Base-by-base conservation (phyloP, 2,888 invertebrate genomes). In the Archaeoteleia sp. region DNA sequence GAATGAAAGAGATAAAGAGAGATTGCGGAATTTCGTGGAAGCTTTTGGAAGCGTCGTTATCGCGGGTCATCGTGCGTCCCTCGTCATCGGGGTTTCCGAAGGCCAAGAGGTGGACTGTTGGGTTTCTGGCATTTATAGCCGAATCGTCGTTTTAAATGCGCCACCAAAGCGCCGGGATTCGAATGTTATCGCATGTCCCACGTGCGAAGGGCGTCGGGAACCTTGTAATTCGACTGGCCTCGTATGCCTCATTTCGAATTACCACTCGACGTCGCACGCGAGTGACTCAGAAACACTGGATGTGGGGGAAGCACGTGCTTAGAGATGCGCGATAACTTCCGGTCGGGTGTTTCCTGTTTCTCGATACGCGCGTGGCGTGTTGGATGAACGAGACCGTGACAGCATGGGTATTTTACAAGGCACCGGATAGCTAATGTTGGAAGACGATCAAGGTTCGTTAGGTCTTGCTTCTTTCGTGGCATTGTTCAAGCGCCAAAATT, bases 141-240 rank as follows among this genome's bases (percentile, higher is more conserved):
- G n/a, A n/a, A n/a, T n/a, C n/a, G n/a, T n/a, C 65, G 51, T 42
- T 66, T 66, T 66, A 66, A 66, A 53, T 66, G 58, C 40, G 46
- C 29, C 46, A 46, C 34, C 37, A 42, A 46, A 46, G 66, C 58
- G 58, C 53, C 66, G 54, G 58, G 57, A 43, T 69, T 67, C 60
- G 51, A 70, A 61, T 67, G 70, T 71, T 74, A 76, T 75, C 68
- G 68, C 54, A 32, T 48, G 72, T 57, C 69, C 67, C 71, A 70
- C 70, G 71, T 61, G 48, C 57, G 43, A 67, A 63, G 60, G 62
- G 42, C 65, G 55, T 9, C n/a, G 29, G 9, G 29, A 9, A 17
- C 29, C 4, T 25, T 40, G 48, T 58, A 40, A 40, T 48, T 40
- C 27, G 40, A 48, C 46, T 58, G 34, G 25, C 15, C 6, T 17